Evolutionary conservation across 2,113 vertebrate species (phyloP).

Genomic region (Scolopax mira): DNA sequence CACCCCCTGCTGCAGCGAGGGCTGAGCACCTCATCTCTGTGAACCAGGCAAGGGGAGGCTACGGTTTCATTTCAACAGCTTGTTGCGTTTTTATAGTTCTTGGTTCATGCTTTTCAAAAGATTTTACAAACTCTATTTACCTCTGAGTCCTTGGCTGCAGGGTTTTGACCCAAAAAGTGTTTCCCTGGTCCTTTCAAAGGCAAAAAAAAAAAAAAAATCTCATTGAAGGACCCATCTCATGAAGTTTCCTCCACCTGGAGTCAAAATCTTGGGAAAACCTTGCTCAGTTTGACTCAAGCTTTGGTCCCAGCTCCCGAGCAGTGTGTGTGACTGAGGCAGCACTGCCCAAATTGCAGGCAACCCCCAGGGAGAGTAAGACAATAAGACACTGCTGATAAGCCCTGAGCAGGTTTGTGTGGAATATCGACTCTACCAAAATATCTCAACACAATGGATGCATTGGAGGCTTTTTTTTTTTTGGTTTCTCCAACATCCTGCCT

Average conservation of each 20-base stretch:
- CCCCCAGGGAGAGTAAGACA: not conserved
- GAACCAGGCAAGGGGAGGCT: not conserved
- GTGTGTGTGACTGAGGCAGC: not conserved
- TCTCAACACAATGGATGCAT: not conserved
- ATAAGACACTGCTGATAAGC: not conserved
- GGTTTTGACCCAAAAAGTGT: not conserved
- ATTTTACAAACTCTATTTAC: not conserved
- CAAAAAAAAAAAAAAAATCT: not conserved
- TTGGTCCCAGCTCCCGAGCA: not conserved
- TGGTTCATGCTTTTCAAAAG: not conserved
- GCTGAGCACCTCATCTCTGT: not conserved
- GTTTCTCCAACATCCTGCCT: not conserved
- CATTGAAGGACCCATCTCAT: not conserved
- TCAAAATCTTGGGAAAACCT: not conserved
- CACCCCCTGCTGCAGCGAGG: not conserved
- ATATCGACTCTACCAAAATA: not conserved
- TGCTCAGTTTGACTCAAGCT: not conserved
- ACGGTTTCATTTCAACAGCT: not conserved
- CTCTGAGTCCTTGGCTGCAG: not conserved
- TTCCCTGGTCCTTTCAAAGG: not conserved
- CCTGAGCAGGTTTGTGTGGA: fast-evolving
- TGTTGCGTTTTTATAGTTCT: not conserved
- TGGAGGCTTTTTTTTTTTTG: not conserved
- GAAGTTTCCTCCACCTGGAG: not conserved
- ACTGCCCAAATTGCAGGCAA: not conserved